Percentiles rank a stretch among this genome's conserved stretches.
These are phyloP conservation scores for Sebastiscus albofasciatus DNA, from an alignment of 2,797 vertebrate species.

Conservation along the genomic window DNA sequence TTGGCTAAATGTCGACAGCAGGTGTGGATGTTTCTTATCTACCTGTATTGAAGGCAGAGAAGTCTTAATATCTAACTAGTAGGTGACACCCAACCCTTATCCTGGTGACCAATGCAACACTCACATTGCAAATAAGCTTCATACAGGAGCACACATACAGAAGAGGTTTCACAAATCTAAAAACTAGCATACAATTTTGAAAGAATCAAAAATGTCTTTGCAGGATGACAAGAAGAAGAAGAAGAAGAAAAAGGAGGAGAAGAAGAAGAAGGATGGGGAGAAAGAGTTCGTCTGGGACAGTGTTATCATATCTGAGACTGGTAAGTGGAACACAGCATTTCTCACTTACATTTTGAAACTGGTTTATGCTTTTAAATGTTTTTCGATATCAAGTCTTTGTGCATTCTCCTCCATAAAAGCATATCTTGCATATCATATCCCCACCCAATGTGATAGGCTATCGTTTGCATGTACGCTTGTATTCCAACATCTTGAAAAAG, in stretches of 20 bases:
- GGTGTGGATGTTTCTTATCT: neutral
- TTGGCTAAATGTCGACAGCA: neutral
- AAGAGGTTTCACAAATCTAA: neutral
- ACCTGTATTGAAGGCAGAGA: neutral
- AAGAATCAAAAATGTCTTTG: neutral
- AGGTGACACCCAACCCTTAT: neutral
- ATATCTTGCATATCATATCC: neutral
- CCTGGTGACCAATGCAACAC: neutral
- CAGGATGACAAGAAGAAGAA: slow-evolving; percentile 76
- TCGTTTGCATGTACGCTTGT: neutral
- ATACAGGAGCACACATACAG: rapidly evolving
- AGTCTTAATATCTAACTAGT: neutral
- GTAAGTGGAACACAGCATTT: slow-evolving; percentile 34
- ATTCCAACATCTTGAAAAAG: neutral
- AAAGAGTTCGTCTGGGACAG: slow-evolving; percentile 33
- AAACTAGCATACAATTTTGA: neutral
- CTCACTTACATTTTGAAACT: neutral
- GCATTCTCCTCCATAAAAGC: neutral
- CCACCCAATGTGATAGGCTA: neutral
- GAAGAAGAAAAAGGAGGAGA: slow-evolving; percentile 55
- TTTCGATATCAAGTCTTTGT: neutral
- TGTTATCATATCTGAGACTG: slow-evolving; percentile 12
- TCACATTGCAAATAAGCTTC: neutral
- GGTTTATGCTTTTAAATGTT: neutral
- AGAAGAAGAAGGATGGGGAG: slow-evolving; percentile 18